A percentile compares a stretch with the other conserved stretches of the same genome.
Conservation (phyloP, 2,113 vertebrate species). For the Aspidoscelis tigris region DNA sequence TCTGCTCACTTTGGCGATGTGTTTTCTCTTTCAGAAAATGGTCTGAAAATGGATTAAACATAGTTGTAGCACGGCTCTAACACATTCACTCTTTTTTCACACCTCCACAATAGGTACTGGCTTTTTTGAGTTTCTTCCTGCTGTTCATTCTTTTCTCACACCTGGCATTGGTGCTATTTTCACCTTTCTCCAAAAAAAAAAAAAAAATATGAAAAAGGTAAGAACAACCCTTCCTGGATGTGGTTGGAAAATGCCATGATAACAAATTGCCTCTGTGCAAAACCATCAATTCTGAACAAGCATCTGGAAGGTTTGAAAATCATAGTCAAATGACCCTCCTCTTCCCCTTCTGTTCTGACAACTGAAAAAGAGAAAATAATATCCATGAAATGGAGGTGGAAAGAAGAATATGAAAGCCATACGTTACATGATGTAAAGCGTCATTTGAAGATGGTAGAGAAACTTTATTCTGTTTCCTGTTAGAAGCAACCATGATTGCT, state of each 20-base stretch:
- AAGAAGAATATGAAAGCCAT: slow-evolving; percentile 17
- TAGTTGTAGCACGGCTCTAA: no score
- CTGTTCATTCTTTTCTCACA: no score
- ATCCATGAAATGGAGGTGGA: background rate
- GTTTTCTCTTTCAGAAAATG: no score
- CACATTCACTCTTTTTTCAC: no score
- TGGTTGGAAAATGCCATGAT: slow-evolving; percentile 52
- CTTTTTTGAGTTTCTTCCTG: no score
- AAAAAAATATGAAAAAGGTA: no score
- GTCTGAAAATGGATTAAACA: no score
- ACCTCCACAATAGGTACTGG: no score
- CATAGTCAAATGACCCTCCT: slow-evolving; percentile 60
- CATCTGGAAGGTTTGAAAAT: slow-evolving; percentile 73
- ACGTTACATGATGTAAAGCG: slow-evolving; percentile 10
- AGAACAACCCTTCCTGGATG: slow-evolving; percentile 46
- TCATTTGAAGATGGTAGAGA: slow-evolving; percentile 32
- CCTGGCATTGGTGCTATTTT: slow-evolving; percentile 56
- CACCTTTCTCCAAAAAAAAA: no score
- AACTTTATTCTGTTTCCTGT: background rate
- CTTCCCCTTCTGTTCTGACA: slow-evolving; percentile 48
- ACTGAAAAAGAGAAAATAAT: slow-evolving; percentile 56
- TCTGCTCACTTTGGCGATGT: no score
- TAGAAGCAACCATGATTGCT: background rate
- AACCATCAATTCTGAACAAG: slow-evolving; percentile 71
- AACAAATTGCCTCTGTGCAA: slow-evolving; percentile 72